Evolutionary conservation across 2,113 vertebrate genomes (phyloP).

Genomic region (Barbus barbus): DNA sequence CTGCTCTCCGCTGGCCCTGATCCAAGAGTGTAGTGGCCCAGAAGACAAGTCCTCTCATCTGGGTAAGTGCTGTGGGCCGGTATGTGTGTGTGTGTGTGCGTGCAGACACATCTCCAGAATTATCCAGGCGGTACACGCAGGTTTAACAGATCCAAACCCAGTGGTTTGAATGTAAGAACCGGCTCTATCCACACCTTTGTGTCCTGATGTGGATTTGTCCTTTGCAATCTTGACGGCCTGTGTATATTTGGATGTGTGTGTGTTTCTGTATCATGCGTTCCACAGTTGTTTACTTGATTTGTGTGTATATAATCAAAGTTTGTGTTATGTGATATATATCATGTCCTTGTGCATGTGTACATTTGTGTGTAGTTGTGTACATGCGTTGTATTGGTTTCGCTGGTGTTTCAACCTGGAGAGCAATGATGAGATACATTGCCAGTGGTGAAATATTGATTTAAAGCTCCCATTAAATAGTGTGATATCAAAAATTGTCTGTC

Average conservation of each 20-base stretch:
- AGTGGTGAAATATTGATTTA: background rate
- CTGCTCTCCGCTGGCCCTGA: slow-evolving; percentile 1
- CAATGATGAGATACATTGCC: background rate
- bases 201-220: background rate
- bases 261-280: background rate
- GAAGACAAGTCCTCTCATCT: slow-evolving; percentile 27
- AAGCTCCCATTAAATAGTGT: background rate
- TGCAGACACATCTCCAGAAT: background rate
- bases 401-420: background rate
- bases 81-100: slow-evolving; percentile 21
- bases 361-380: background rate
- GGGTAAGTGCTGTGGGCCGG: slow-evolving; percentile 20
- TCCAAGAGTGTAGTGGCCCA: slow-evolving; percentile 23
- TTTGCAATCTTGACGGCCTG: background rate
- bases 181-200: background rate
- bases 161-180: background rate
- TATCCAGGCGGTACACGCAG: slow-evolving; percentile 16
- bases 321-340: background rate
- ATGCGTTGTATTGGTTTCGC: background rate
- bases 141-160: slow-evolving; percentile 16
- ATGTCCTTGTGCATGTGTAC: background rate
- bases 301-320: slow-evolving; percentile 9
- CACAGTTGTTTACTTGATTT: background rate
- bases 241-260: background rate
- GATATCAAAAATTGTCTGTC: background rate